Evolutionary conservation across 1,140 invertebrate species (phyloP), one percentile per base, ranked within the genome.

Genomic region (Lycorma delicatula): DNA sequence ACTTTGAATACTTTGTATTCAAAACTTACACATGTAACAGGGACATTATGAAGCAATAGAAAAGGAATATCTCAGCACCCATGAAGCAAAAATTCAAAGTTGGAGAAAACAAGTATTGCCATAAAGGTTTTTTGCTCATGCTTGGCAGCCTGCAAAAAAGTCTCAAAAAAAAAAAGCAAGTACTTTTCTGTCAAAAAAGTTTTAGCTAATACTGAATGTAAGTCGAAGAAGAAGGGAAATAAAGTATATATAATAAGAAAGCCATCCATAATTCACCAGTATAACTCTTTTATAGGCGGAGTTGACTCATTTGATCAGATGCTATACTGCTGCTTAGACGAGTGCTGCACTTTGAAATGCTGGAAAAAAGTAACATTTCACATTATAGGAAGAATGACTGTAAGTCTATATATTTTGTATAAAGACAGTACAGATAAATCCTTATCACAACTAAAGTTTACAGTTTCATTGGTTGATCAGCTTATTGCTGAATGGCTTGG

Each of bases 301-400:
- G 50, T 60, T 22, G 60, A 62, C 48, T 46, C 49, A 52, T 62
- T 54, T 9, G 60, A 62, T 58, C 54, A 59, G 53, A 64, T 64
- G 63, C n/a, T 64, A n/a, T 64, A 64, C 25, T 56, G 53, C 25
- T 64, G 60, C 46, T 26, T 64, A 4, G 63, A 64, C 51, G 57
- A 64, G 54, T 28, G 51, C 25, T 25, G 57, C 31, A 41, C 54
- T 13, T 31, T 62, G 12, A 64, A 62, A 58, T 64, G 62, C 47
- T 62, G 63, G 60, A 62, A 64, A 50, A 63, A 63, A 38, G 52
- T 63, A n/a, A 36, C 46, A 18, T 61, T 63, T 34, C 59, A 63
- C 52, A 60, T 63, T 27, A 58, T 63, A 46, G 44, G 6, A 20
- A 49, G 56, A 11, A 57, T 57, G 56, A 38, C 50, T 5, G 16